Evolutionary conservation across 2,888 invertebrate species (phyloP).

Genomic region (Hemaris fuciformis): DNA sequence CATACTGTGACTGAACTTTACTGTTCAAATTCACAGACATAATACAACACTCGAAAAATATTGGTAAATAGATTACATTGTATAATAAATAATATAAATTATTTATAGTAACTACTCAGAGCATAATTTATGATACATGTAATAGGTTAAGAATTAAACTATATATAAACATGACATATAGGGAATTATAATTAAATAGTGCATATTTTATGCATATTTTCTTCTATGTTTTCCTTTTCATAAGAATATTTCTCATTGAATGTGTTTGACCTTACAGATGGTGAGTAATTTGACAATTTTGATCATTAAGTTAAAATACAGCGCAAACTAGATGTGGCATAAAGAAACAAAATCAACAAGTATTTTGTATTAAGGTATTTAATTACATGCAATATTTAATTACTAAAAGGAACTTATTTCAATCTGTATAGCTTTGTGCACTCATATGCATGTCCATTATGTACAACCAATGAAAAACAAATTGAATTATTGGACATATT

Average conservation of each 20-base stretch:
- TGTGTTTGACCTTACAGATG: not conserved
- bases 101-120: not conserved
- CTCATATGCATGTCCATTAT: not conserved
- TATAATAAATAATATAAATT: not conserved
- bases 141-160: not conserved
- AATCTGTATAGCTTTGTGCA: not conserved
- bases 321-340: too few relatives aligned
- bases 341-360: too few relatives aligned
- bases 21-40: too few relatives aligned
- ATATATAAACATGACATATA: not conserved
- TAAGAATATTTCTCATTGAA: not conserved
- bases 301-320: too few relatives aligned
- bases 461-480: not conserved
- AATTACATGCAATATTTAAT: too few relatives aligned
- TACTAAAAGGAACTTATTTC: too few relatives aligned
- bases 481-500: slow-evolving; percentile 6
- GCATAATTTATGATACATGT: not conserved
- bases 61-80: not conserved
- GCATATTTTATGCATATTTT: too few relatives aligned
- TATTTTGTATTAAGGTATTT: too few relatives aligned
- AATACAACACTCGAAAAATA: not conserved
- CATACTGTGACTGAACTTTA: too few relatives aligned
- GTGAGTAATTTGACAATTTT: not conserved
- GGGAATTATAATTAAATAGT: slow-evolving; percentile 2
- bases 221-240: not conserved